phyloP scores from a whole-genome alignment of 2,797 vertebrate species.

The Nannoperca obscura region DNA sequence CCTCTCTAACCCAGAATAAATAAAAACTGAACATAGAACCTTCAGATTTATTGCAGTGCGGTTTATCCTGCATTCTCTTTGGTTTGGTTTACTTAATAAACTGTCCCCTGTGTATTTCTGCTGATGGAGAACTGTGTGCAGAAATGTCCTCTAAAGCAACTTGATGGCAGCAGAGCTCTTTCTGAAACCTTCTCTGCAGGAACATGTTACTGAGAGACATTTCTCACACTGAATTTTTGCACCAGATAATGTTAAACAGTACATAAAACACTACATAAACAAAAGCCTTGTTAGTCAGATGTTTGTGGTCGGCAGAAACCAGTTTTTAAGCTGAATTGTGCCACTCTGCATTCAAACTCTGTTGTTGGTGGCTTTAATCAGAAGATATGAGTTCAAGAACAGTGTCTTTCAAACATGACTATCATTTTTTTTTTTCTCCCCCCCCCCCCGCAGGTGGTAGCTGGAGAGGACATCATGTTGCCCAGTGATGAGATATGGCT shows the following conservation, averaged over 20 bases:
- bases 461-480: conserved; percentile 89
- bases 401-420: neutral
- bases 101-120: neutral
- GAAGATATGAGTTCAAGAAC: neutral
- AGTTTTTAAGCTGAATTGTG: neutral
- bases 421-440: neutral
- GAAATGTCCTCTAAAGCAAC: neutral
- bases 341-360: neutral
- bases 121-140: neutral
- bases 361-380: neutral
- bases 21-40: neutral
- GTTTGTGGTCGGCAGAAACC: neutral
- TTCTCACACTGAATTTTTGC: neutral
- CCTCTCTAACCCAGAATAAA: neutral
- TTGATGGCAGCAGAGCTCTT: neutral
- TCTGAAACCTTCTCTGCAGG: neutral
- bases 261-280: neutral
- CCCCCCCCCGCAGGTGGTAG: conserved; percentile 79
- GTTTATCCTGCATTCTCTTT: too few species aligned
- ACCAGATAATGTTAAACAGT: neutral
- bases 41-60: too few species aligned
- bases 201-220: conserved; percentile 29
- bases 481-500: conserved; percentile 95
- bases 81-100: neutral
- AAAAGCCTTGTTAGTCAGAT: accelerated